A percentile compares a stretch with the other conserved stretches of the same genome.
Conservation (phyloP, 2,113 vertebrate genomes). For the Corydoras maculifer region DNA sequence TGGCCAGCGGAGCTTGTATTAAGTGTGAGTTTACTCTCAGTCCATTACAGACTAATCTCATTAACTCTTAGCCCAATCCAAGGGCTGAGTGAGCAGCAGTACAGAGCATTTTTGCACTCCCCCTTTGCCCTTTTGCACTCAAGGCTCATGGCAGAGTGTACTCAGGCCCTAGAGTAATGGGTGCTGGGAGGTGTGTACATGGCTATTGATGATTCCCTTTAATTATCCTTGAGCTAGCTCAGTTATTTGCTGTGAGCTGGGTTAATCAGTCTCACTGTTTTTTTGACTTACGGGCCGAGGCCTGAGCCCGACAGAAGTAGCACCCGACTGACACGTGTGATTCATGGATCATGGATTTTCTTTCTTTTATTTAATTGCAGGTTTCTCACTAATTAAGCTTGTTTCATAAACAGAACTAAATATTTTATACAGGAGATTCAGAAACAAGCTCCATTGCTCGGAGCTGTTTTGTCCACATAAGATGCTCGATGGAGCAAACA, state of each 20-base stretch:
- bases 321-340: constrained; percentile 30
- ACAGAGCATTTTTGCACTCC: constrained; percentile 10
- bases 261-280: constrained; percentile 32
- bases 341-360: constrained; percentile 26
- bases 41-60: constrained; percentile 42
- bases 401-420: constrained; percentile 43
- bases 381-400: constrained; percentile 45
- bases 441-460: constrained; percentile 32
- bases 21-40: constrained; percentile 40
- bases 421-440: constrained; percentile 40
- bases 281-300: neutral
- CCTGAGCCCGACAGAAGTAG: constrained; percentile 4
- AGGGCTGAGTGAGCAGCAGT: neutral
- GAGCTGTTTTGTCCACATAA: neutral
- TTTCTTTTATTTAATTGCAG: constrained; percentile 39
- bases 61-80: constrained; percentile 22
- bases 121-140: constrained; percentile 12
- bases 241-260: constrained; percentile 22
- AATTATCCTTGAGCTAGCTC: constrained; percentile 36
- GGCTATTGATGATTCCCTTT: constrained; percentile 43
- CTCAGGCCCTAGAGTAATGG: constrained; percentile 20
- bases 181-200: constrained; percentile 19
- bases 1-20: constrained; percentile 26
- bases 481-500: too few relatives aligned
- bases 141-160: constrained; percentile 2